These are phyloP conservation scores for Anthophora plumipes DNA, from an alignment of 2,888 invertebrate genomes.

Conservation along the genomic window DNA sequence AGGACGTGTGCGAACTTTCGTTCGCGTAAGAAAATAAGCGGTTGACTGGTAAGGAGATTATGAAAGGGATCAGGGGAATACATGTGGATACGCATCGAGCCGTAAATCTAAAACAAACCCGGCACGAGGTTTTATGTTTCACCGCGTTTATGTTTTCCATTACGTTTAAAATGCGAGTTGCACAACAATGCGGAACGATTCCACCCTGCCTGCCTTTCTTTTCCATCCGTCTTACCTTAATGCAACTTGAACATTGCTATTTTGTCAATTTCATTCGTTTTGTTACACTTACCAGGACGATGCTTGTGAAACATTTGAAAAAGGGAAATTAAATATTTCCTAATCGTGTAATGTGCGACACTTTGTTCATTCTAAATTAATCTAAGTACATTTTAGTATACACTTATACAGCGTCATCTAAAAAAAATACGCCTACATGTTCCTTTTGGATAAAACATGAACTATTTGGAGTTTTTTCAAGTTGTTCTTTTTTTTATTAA, in stretches of 20 bases:
- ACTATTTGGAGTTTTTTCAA: too few species aligned
- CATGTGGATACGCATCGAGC: background rate
- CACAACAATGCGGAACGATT: slow-evolving; percentile 22
- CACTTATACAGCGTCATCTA: too few species aligned
- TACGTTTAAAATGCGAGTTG: slow-evolving; percentile 20
- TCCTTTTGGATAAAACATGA: too few species aligned
- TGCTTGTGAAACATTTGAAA: too few species aligned
- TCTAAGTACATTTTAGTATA: too few species aligned
- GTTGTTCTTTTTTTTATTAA: too few species aligned
- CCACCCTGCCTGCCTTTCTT: background rate
- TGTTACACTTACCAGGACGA: too few species aligned
- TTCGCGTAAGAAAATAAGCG: slow-evolving; percentile 35
- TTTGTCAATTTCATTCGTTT: background rate
- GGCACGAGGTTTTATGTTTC: slow-evolving; percentile 40
- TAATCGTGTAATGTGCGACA: too few species aligned
- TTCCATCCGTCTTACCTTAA: background rate
- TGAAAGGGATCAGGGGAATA: slow-evolving; percentile 40
- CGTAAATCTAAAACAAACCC: slow-evolving; percentile 45
- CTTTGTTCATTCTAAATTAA: too few species aligned
- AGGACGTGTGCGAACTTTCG: slow-evolving; percentile 43
- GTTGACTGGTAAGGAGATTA: slow-evolving; percentile 39
- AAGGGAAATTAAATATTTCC: too few species aligned
- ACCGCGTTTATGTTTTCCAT: slow-evolving; percentile 6
- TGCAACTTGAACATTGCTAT: background rate
- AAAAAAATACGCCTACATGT: too few species aligned